These are phyloP conservation scores for Galemys pyrenaicus DNA, from an alignment of 2,113 vertebrate species.

Conservation along the genomic window DNA sequence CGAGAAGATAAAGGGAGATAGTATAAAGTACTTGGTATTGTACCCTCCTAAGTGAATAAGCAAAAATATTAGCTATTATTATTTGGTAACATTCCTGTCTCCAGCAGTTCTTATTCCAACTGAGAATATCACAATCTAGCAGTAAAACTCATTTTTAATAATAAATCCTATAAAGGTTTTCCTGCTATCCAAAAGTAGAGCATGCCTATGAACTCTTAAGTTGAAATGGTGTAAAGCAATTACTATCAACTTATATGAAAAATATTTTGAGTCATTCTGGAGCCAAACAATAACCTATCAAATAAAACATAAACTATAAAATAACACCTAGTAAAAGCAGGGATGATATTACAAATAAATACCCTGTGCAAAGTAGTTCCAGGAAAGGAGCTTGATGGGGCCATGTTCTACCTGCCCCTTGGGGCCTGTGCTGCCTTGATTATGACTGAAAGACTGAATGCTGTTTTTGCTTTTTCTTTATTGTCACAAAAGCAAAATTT, in stretches of 20 bases:
- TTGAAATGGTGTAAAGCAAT: neutral
- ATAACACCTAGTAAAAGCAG: neutral
- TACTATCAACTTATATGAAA: neutral
- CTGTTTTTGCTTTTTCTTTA: neutral
- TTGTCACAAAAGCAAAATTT: neutral
- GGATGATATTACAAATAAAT: neutral
- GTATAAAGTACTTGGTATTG: slow-evolving; percentile 4
- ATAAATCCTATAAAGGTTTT: neutral
- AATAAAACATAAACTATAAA: neutral
- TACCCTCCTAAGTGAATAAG: neutral
- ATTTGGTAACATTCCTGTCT: neutral
- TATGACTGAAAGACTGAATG: neutral
- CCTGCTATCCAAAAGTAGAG: neutral
- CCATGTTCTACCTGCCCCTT: neutral
- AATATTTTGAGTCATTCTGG: no score
- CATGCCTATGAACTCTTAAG: neutral
- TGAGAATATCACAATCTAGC: neutral
- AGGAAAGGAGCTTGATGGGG: neutral
- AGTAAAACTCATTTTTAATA: neutral
- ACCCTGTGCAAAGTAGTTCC: neutral
- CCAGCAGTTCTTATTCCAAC: neutral
- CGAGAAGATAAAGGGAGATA: neutral
- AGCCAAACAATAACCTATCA: neutral
- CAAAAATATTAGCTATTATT: neutral
- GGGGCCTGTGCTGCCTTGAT: neutral